Percentiles rank a stretch among this genome's conserved stretches.
Conservation (phyloP, 1,140 invertebrate species). For the Papilio polytes region DNA sequence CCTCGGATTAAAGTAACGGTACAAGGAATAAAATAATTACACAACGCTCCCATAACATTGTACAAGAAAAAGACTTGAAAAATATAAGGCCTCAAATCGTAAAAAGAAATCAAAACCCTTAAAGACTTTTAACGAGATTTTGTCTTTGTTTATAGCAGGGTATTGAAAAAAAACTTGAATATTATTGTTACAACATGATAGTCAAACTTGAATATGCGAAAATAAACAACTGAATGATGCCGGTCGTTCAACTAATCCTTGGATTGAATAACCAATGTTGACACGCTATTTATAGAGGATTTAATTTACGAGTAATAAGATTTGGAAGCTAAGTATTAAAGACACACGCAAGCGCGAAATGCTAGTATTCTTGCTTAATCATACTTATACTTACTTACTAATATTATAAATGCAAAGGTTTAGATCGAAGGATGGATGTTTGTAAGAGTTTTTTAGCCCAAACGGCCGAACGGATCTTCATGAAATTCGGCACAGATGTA, state of each 20-base stretch:
- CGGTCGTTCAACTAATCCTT: conserved; percentile 35
- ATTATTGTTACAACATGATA: not conserved
- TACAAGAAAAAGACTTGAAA: not conserved
- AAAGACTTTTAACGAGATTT: not conserved
- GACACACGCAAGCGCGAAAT: conserved; percentile 6
- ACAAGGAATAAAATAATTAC: not conserved
- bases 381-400: no score
- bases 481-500: no score
- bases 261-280: conserved; percentile 9
- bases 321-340: not conserved
- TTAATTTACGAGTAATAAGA: conserved; percentile 1
- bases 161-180: no score
- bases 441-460: no score
- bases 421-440: no score
- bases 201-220: no score
- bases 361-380: not conserved
- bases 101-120: not conserved
- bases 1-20: not conserved
- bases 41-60: not conserved
- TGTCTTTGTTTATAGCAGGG: not conserved
- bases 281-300: conserved; percentile 7
- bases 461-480: no score
- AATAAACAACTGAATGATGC: conserved; percentile 12
- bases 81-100: no score
- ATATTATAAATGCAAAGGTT: no score